These are phyloP conservation scores for Rafetus swinhoei DNA, from an alignment of 2,113 vertebrate genomes.

Conservation along the genomic window DNA sequence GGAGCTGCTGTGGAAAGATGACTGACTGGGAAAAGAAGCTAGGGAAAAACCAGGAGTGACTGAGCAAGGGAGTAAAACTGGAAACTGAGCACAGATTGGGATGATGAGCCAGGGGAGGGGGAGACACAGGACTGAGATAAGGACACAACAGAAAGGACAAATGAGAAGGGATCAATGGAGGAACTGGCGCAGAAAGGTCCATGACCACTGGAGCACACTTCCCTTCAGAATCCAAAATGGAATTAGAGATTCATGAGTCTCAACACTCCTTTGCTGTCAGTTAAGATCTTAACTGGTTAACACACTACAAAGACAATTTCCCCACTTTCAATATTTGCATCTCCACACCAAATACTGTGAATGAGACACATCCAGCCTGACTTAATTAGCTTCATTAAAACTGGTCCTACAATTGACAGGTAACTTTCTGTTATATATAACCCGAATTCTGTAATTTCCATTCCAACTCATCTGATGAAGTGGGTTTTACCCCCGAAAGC, in stretches of 20 bases:
- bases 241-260: background rate
- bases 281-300: too few species aligned
- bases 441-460: too few species aligned
- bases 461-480: too few species aligned
- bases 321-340: too few species aligned
- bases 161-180: background rate
- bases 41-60: background rate
- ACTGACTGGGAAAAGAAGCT: background rate
- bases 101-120: background rate
- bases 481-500: too few species aligned
- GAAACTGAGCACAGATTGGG: background rate
- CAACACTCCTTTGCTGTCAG: background rate
- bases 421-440: too few species aligned
- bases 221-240: background rate
- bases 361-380: too few species aligned
- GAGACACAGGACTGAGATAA: background rate
- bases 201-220: background rate
- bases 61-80: background rate
- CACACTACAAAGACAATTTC: too few species aligned
- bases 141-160: background rate
- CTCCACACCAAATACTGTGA: too few species aligned
- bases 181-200: background rate
- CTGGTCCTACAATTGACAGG: too few species aligned
- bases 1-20: background rate
- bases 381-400: too few species aligned